Percentiles rank a stretch among this genome's conserved stretches.
Conservation (phyloP, 2,113 vertebrate genomes). For the Xiphias gladius region DNA sequence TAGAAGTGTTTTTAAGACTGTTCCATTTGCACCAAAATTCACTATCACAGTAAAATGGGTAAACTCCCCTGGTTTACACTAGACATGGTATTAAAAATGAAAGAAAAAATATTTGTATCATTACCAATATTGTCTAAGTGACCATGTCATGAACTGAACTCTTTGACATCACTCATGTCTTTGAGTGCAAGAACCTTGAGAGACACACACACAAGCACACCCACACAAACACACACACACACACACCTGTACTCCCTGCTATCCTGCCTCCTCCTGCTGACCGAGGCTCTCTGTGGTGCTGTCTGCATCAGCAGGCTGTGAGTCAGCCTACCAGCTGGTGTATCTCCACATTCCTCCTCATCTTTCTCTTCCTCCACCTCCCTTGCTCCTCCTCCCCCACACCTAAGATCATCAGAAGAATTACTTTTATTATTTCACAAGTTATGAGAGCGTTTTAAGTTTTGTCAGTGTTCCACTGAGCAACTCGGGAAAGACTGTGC, state of each 20-base stretch:
- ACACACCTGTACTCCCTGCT: conserved; percentile 91
- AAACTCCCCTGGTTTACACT: neutral
- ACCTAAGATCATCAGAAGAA: conserved; percentile 45
- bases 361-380: conserved; percentile 62
- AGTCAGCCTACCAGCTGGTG: conserved; percentile 86
- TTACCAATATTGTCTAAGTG: neutral
- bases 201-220: neutral
- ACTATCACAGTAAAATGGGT: neutral
- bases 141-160: neutral
- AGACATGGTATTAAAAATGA: neutral
- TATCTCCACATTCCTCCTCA: conserved; percentile 80
- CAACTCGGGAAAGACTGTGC: neutral
- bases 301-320: conserved; percentile 94
- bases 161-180: neutral
- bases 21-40: neutral
- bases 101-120: neutral
- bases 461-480: neutral
- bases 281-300: conserved; percentile 82
- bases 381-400: conserved; percentile 60
- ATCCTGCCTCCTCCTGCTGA: conserved; percentile 87
- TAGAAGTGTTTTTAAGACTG: neutral
- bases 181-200: neutral
- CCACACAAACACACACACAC: neutral
- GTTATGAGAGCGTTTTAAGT: no score
- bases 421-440: neutral